Evolutionary conservation across 2,797 vertebrate species (phyloP), one percentile per base, ranked within the genome.

Genomic region (Acanthurus leucopareius): DNA sequence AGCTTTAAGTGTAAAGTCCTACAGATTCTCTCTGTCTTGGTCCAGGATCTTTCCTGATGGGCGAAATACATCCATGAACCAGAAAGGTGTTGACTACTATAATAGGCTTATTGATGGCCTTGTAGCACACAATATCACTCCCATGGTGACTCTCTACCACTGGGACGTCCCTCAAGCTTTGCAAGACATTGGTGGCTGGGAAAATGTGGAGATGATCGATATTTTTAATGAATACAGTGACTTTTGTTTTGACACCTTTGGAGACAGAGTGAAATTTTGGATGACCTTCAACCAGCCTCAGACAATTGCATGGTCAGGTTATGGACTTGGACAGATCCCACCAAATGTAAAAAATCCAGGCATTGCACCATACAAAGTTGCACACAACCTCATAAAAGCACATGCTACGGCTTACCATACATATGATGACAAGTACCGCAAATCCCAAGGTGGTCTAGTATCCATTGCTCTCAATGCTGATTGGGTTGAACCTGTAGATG

Each of bases 201-300:
- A 97, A 10, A 97, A 88, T 73, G 40, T 67, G 0, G 1, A 3
- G 1, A 87, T 98, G 77, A 95, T 96, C 44, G 86, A 97, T 0
- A 86, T 97, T 45, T 99, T 98, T 69, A 94, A 96, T 83, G 96
- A 96, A 75, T 99, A 94, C 73, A 95, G 96, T 0, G 97, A 98
- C 74, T 99, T 97, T 77, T 99, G 97, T 81, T 99, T 97, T 92
- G 90, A 72, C 79, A 97, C 95, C 0, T 99, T 98, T 90, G 98
- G 98, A 40, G 95, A 99, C 91, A 96, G 97, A 82, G 97, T 99
- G 10, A 98, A 97, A 90, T 98, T 99, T 90, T 99, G 98, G 98
- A 96, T 98, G 53, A 99, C 98, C 0, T 92, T 99, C 82, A 97
- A 97, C 3, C 94, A 99, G 64, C 97, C 97, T 49, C 73, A 94